Conservation (phyloP, 2,797 vertebrate species). For the Enteromius treurensis region DNA sequence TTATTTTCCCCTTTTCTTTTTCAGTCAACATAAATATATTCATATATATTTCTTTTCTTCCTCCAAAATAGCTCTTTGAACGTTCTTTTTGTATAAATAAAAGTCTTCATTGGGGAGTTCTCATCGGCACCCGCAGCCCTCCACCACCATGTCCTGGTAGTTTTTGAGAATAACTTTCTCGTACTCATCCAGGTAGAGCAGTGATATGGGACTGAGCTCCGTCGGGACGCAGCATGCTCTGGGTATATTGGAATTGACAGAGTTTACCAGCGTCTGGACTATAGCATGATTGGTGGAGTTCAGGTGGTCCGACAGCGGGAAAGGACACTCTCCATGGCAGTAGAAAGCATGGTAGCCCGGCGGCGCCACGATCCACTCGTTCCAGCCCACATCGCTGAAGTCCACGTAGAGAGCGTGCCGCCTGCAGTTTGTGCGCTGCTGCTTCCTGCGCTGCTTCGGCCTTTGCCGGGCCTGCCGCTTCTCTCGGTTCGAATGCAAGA, state of each 20-base stretch:
- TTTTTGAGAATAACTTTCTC: slow-evolving; percentile 99
- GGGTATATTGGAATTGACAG: slow-evolving; percentile 97
- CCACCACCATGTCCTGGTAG: slow-evolving; percentile 99
- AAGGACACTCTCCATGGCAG: slow-evolving; percentile 97
- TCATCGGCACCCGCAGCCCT: slow-evolving; percentile 97
- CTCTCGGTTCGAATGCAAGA: slow-evolving; percentile 88
- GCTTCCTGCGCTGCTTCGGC: slow-evolving; percentile 88
- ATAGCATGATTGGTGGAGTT: slow-evolving; percentile 99
- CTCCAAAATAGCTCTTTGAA: slow-evolving; percentile 90
- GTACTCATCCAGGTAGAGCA: slow-evolving; percentile 98
- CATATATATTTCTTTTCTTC: slow-evolving; percentile 95
- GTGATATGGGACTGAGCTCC: slow-evolving; percentile 96
- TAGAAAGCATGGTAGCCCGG: slow-evolving; percentile 97
- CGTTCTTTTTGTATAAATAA: slow-evolving; percentile 96
- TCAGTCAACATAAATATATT: slow-evolving; percentile 99
- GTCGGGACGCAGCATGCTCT: slow-evolving; percentile 97
- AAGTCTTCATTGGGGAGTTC: slow-evolving; percentile 95
- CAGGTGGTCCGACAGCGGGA: slow-evolving; percentile 95
- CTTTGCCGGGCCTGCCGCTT: slow-evolving; percentile 83
- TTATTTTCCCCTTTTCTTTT: slow-evolving; percentile 93
- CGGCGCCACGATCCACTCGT: slow-evolving; percentile 99
- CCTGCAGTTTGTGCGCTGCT: slow-evolving; percentile 92
- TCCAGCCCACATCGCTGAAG: slow-evolving; percentile 99
- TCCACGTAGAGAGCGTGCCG: slow-evolving; percentile 95
- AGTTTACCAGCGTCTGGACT: slow-evolving; percentile 98